phyloP scores from a whole-genome alignment of 1,140 invertebrate species.

The Saccostrea cuccullata region DNA sequence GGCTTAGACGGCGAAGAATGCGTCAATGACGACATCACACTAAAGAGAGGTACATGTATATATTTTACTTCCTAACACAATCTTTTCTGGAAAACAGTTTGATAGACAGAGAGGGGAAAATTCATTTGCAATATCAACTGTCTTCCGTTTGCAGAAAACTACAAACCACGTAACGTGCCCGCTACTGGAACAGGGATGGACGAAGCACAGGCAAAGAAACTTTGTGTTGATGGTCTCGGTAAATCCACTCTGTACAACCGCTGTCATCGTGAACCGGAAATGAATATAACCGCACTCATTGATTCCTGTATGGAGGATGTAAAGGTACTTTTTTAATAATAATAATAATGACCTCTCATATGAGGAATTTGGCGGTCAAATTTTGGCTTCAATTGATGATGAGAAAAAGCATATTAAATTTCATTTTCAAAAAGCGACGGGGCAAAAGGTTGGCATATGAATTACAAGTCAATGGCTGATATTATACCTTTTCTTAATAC shows the following conservation, averaged over 20 bases:
- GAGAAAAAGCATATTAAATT: no score
- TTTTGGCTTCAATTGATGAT: no score
- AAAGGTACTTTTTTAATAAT: constrained; percentile 40
- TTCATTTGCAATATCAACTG: background rate
- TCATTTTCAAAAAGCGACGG: no score
- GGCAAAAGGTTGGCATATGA: no score
- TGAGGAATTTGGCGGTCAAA: background rate
- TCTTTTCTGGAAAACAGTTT: background rate
- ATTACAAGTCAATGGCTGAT: no score
- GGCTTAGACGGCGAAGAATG: background rate
- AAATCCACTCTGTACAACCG: background rate
- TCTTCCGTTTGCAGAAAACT: background rate
- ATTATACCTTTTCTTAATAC: background rate
- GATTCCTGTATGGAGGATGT: constrained; percentile 56
- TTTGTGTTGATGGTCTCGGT: constrained; percentile 4
- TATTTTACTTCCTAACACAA: background rate
- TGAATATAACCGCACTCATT: background rate
- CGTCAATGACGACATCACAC: background rate
- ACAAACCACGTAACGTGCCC: background rate
- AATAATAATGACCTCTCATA: no score
- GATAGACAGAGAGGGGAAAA: background rate
- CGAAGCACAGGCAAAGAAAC: constrained; percentile 13
- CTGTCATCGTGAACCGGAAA: background rate
- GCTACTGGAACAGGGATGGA: constrained; percentile 42
- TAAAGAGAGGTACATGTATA: background rate